phyloP scores from a whole-genome alignment of 2,797 vertebrate genomes.

The Bryconaethiops microstoma region DNA sequence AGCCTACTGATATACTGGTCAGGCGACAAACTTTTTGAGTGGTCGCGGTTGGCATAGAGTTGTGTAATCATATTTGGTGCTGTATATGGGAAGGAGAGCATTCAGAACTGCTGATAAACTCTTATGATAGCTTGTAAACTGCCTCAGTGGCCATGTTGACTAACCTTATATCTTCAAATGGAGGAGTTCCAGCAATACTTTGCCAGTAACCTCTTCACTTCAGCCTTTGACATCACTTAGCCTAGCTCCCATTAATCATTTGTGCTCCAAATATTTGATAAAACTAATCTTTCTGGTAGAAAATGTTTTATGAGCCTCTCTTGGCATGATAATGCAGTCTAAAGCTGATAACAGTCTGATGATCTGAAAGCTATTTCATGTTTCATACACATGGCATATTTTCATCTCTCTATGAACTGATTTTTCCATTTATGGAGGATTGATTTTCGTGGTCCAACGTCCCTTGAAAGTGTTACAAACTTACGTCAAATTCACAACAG shows the following conservation, averaged over 20 bases:
- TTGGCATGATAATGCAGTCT: slow-evolving; percentile 5
- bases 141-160: neutral
- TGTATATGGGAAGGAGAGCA: neutral
- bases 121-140: slow-evolving; percentile 10
- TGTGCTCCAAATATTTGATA: slow-evolving; percentile 12
- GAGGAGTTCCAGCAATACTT: neutral
- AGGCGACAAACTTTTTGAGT: neutral
- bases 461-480: neutral
- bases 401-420: neutral
- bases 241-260: neutral
- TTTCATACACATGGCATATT: neutral
- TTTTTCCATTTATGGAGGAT: neutral
- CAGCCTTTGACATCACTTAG: neutral
- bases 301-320: neutral
- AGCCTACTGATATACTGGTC: neutral
- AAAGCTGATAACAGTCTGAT: neutral
- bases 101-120: neutral
- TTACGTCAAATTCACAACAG: neutral
- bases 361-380: slow-evolving; percentile 1
- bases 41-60: neutral
- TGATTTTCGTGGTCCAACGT: neutral
- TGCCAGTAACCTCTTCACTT: neutral
- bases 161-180: neutral
- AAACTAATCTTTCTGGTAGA: slow-evolving; percentile 9
- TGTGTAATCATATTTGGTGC: slow-evolving; percentile 7